Percentiles rank a stretch among this genome's conserved stretches.
Conservation (phyloP, 2,888 invertebrate genomes). For the Melinopterus prodromus region DNA sequence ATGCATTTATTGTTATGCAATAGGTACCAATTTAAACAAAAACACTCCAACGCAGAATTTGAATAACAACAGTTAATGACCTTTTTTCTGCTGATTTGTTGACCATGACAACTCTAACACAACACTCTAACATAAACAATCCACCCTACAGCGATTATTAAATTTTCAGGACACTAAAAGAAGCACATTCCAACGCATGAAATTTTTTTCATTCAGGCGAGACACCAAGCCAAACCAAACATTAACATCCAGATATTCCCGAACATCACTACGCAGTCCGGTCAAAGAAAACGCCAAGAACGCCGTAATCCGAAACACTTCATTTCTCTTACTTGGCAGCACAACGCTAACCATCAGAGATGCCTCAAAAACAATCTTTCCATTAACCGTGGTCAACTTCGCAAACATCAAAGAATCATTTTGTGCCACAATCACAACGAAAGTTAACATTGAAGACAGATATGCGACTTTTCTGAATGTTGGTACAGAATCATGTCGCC, state of each 20-base stretch:
- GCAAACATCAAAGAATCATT: constrained; percentile 34
- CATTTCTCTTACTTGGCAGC: constrained; percentile 5
- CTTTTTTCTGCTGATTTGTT: too few species aligned
- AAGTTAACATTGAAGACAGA: constrained; percentile 49
- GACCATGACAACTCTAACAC: too few species aligned
- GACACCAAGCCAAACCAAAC: constrained; percentile 11
- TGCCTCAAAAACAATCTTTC: background rate
- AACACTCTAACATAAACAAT: too few species aligned
- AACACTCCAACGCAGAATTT: too few species aligned
- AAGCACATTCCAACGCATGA: constrained; percentile 37
- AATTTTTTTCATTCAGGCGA: constrained; percentile 12
- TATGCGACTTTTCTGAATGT: constrained; percentile 63
- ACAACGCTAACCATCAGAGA: constrained; percentile 15
- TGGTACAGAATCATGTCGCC: constrained; percentile 56
- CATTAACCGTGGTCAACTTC: constrained; percentile 14
- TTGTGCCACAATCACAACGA: constrained; percentile 44
- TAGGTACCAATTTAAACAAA: too few species aligned
- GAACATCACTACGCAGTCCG: constrained; percentile 13
- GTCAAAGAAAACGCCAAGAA: background rate
- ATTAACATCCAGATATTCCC: constrained; percentile 18
- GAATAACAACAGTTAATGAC: too few species aligned
- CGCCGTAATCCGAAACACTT: background rate
- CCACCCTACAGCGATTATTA: too few species aligned
- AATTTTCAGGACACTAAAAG: constrained; percentile 40
- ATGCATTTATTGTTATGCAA: too few species aligned